phyloP scores from a whole-genome alignment of 1,140 invertebrate genomes.

The Drosophila truncata region DNA sequence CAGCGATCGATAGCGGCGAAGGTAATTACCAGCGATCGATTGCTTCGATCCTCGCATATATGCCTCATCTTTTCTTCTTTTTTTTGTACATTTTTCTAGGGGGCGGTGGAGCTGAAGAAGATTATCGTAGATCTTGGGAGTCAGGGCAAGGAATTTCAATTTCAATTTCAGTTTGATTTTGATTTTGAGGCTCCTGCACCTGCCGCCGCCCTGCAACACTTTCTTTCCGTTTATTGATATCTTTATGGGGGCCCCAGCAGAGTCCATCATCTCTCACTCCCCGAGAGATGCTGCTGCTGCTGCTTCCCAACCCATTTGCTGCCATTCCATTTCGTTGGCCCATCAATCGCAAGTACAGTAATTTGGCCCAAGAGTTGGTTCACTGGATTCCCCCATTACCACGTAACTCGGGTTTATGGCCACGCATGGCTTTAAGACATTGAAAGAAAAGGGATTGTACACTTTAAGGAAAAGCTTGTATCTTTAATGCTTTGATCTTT shows the following conservation, averaged over 20 bases:
- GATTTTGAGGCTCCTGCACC: constrained; percentile 18
- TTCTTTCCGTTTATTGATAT: constrained; percentile 56
- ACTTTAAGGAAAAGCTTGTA: constrained; percentile 6
- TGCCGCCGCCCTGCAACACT: constrained; percentile 49
- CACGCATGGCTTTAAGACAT: constrained; percentile 24
- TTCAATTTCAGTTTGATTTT: constrained; percentile 40
- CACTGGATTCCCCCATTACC: constrained; percentile 71
- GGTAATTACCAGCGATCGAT: constrained; percentile 58
- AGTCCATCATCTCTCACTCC: constrained; percentile 4
- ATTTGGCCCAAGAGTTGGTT: constrained; percentile 54
- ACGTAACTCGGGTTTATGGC: constrained; percentile 76
- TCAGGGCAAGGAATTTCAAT: constrained; percentile 44
- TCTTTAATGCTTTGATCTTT: not conserved
- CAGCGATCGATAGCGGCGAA: constrained; percentile 49
- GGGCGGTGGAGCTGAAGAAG: constrained; percentile 19
- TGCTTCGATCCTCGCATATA: constrained; percentile 35
- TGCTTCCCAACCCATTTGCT: constrained; percentile 10
- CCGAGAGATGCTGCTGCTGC: not conserved
- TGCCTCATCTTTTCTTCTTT: not conserved
- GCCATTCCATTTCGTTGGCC: constrained; percentile 35
- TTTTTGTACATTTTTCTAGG: constrained; percentile 13
- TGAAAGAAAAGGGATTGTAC: constrained; percentile 12
- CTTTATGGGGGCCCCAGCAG: constrained; percentile 9
- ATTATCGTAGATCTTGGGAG: constrained; percentile 35
- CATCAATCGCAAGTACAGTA: constrained; percentile 75